Percentiles rank a stretch among this genome's conserved stretches.
Evolutionary conservation across 2,797 vertebrate genomes (phyloP).

Genomic region (Xenopus petersii): DNA sequence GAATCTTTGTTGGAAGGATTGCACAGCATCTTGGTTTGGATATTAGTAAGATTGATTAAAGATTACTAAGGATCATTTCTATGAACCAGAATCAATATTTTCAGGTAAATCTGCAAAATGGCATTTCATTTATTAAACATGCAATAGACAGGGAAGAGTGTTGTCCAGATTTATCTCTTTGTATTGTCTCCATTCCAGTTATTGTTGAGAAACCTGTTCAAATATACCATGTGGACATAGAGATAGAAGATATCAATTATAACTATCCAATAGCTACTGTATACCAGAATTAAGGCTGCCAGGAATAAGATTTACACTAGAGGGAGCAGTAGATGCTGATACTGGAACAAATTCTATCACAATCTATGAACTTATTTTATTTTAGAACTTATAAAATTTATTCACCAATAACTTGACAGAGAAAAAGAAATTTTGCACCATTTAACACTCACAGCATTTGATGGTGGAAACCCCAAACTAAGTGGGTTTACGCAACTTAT

Average conservation of each 20-base stretch:
- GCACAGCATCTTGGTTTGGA: slow-evolving; percentile 70
- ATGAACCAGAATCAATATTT: slow-evolving; percentile 61
- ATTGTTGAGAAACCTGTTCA: slow-evolving; percentile 58
- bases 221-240: slow-evolving; percentile 57
- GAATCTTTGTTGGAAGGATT: slow-evolving; percentile 68
- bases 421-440: slow-evolving; percentile 55
- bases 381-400: slow-evolving; percentile 66
- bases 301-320: slow-evolving; percentile 67
- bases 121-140: slow-evolving; percentile 58
- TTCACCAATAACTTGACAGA: slow-evolving; percentile 54
- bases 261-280: slow-evolving; percentile 53
- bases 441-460: slow-evolving; percentile 56
- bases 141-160: slow-evolving; percentile 57
- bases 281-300: slow-evolving; percentile 57
- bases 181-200: slow-evolving; percentile 57
- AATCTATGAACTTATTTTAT: slow-evolving; percentile 65
- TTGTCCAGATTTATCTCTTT: slow-evolving; percentile 55
- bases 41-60: slow-evolving; percentile 55
- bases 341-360: slow-evolving; percentile 62
- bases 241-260: slow-evolving; percentile 71
- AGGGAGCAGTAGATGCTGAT: slow-evolving; percentile 69
- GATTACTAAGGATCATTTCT: slow-evolving; percentile 64
- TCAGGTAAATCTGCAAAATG: slow-evolving; percentile 69
- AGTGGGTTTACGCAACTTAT: slow-evolving; percentile 55
- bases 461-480: slow-evolving; percentile 54